Base-by-base conservation (phyloP, 2,113 vertebrate species). In the Sinocyclocheilus grahami region DNA sequence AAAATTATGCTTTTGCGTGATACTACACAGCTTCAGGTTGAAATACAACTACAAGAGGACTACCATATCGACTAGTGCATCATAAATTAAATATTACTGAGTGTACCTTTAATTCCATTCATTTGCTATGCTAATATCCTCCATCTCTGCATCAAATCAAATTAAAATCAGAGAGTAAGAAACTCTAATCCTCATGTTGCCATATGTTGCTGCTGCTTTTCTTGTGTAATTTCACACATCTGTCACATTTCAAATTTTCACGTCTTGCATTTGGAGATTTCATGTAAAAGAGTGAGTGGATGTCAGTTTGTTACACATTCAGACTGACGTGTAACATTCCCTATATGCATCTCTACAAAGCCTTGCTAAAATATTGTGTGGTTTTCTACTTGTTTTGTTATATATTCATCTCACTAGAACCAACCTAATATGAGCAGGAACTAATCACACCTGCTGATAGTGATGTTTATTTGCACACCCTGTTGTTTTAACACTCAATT, bases 211-310 rank as follows among this genome's bases (percentile, higher is more conserved):
- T n/a, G 20, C 20, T 22, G 58, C 9, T 60, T 14, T 79, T 85
- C 20, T 20, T 5, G 48, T 85, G 1, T 67, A 42, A 80, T 71
- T 67, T 5, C 46, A 69, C 14, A 22, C 37, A 16, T 87, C 58
- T 84, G 67, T 84, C 46, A 78, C 84, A 79, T 51, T 27, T 79
- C 7, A 24, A 79, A 37, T 62, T 72, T 63, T 82, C 78, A 75
- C 42, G 24, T 69, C 72, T 77, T 51, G 33, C 14, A 27, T 33
- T 9, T 63, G 11, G 24, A 77, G 53, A 76, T 80, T 33, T 24
- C 14, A 82, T n/a, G 53, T 30, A 51, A 69, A 42, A 14, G 63
- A 48, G 39, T 80, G 42, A 3, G 48, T 16, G 62, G 13, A 69
- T 85, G 12, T 67, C 27, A 48, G 58, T 33, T 65, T 69, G 46